Conservation (phyloP, 2,113 vertebrate genomes). For the Cygnus buccinator region DNA sequence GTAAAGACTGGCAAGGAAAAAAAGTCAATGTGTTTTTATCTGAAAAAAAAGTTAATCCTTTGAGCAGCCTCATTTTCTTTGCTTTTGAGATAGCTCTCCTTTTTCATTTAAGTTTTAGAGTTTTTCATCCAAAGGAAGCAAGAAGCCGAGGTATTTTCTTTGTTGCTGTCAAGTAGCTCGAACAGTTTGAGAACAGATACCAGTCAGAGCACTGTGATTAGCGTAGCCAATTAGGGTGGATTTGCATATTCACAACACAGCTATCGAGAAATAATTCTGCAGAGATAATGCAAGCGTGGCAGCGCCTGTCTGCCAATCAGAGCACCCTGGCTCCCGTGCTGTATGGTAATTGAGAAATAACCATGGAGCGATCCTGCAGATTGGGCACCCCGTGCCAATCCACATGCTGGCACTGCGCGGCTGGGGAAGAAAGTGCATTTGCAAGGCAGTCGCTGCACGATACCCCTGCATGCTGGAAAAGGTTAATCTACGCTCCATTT, state of each 20-base stretch:
- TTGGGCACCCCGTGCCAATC: background rate
- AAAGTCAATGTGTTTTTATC: constrained; percentile 46
- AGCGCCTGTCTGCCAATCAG: constrained; percentile 22
- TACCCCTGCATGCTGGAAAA: background rate
- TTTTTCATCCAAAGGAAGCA: constrained; percentile 37
- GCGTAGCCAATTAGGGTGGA: constrained; percentile 48
- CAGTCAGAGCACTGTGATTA: constrained; percentile 57
- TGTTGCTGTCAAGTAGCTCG: constrained; percentile 65
- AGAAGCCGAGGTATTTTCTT: constrained; percentile 57
- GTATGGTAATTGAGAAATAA: background rate
- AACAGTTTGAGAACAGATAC: constrained; percentile 46
- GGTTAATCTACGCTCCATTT: background rate
- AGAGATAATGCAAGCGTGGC: constrained; percentile 19
- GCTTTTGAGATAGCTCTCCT: constrained; percentile 44
- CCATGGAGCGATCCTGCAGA: background rate
- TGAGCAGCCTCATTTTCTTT: constrained; percentile 48
- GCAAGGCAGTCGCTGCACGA: background rate
- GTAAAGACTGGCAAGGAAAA: constrained; percentile 20
- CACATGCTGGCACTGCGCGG: background rate
- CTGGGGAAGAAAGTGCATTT: background rate
- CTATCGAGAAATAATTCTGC: constrained; percentile 48
- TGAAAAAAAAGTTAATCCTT: constrained; percentile 52
- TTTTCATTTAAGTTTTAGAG: constrained; percentile 52
- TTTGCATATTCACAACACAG: constrained; percentile 64
- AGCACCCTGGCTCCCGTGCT: background rate